phyloP scores from a whole-genome alignment of 2,888 invertebrate genomes.

The Nephrotoma flavescens region DNA sequence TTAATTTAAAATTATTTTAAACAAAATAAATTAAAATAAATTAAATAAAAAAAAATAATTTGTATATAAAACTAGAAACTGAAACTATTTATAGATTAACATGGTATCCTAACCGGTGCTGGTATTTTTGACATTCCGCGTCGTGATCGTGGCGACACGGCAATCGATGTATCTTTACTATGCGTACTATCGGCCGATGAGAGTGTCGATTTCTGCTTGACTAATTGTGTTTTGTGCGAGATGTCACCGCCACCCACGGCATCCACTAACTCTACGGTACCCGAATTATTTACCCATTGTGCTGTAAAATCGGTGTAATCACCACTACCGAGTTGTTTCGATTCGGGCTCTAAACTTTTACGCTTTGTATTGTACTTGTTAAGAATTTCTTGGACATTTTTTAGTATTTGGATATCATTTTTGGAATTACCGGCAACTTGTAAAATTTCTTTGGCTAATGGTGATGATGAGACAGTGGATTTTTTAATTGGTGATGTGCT shows the following conservation, averaged over 20 bases:
- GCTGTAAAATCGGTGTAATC: conserved; percentile 54
- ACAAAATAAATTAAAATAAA: neutral
- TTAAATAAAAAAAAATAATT: neutral
- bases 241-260: conserved; percentile 24
- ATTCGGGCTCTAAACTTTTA: conserved; percentile 20
- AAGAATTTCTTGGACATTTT: conserved; percentile 58
- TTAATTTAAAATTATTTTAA: neutral
- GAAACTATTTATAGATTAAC: neutral
- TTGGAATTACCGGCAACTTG: conserved; percentile 53
- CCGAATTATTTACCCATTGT: conserved; percentile 59
- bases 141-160: conserved; percentile 11
- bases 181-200: conserved; percentile 28
- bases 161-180: conserved; percentile 18
- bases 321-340: neutral
- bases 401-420: conserved; percentile 56
- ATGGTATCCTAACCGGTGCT: conserved; percentile 21
- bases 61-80: neutral
- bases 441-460: conserved; percentile 54
- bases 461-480: conserved; percentile 43
- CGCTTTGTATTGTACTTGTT: conserved; percentile 36
- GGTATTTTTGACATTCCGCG: conserved; percentile 30
- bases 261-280: conserved; percentile 44
- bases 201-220: conserved; percentile 23
- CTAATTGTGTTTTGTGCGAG: neutral
- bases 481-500: conserved; percentile 40